Percentiles rank a stretch among this genome's conserved stretches.
phyloP scores from a whole-genome alignment of 64 coral and sea anemone species.

The Cladopsammia gracilis region DNA sequence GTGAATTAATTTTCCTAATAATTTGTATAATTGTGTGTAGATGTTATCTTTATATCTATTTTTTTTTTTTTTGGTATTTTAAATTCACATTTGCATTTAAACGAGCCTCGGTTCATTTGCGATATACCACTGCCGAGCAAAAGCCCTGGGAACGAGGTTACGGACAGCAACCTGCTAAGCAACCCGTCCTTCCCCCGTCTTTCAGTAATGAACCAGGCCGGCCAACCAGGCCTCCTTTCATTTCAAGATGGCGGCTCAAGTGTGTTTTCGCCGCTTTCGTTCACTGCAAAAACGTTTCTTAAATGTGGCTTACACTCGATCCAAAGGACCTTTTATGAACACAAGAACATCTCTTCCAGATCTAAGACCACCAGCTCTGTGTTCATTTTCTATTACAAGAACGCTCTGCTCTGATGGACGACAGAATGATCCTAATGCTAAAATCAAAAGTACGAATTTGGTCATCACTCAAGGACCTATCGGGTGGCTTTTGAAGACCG shows the following conservation, averaged over 20 bases:
- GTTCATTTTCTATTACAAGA: not conserved
- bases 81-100: no score
- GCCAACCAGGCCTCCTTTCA: not conserved
- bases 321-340: not conserved
- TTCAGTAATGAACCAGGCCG: no score
- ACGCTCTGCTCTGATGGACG: constrained; percentile 2
- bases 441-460: not conserved
- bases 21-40: no score
- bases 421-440: not conserved
- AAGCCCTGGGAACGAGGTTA: no score
- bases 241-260: constrained; percentile 24
- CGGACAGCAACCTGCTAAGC: not conserved
- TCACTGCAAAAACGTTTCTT: not conserved
- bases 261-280: not conserved
- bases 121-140: no score
- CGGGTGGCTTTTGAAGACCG: constrained; percentile 77
- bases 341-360: not conserved
- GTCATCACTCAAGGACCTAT: constrained; percentile 79
- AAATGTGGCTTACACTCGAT: not conserved
- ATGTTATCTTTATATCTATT: no score
- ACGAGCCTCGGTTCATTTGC: no score
- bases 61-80: no score
- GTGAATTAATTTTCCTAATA: no score
- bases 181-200: not conserved
- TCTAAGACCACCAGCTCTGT: not conserved